Base-by-base conservation (phyloP, 2,888 invertebrate genomes). In the Pinctada fucata region DNA sequence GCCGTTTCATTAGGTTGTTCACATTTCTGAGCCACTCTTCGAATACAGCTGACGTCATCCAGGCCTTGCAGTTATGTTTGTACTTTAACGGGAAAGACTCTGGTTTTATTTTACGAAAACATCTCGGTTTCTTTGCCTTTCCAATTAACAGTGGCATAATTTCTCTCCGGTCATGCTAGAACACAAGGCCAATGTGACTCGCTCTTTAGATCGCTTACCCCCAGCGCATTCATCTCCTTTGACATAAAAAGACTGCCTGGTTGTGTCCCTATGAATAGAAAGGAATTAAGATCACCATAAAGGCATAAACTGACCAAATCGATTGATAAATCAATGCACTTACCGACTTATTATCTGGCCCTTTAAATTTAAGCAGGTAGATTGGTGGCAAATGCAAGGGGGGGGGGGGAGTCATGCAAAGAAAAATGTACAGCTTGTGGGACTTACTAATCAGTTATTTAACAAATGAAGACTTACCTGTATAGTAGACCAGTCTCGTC, bases 401-500 rank as follows among this genome's bases (percentile, higher is more conserved):
- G n/a, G n/a, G n/a, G n/a, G n/a, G n/a, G n/a, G n/a, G n/a, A n/a
- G n/a, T n/a, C n/a, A n/a, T n/a, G n/a, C n/a, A n/a, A n/a, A n/a
- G n/a, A n/a, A n/a, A n/a, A n/a, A n/a, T n/a, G n/a, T n/a, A 16
- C 80, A 50, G 47, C 78, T 82, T 0, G 64, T 13, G 65, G 78
- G 80, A 45, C 65, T 13, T 2, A 51, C 76, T 31, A 82, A 48
- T 79, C 80, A 82, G 3, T 79, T 77, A 48, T 67, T 82, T 2
- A 79, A 79, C n/a, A n/a, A n/a, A n/a, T n/a, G n/a, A n/a, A n/a
- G n/a, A n/a, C n/a, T n/a, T n/a, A 74, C 16, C 50, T 69, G 63
- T 69, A 76, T 49, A 84, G 82, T 10, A 82, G 58, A 31, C 76
- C 82, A n/a, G 82, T 78, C 51, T 82, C 78, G 63, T 80, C 82